Evolutionary conservation across 1,140 invertebrate genomes (phyloP), one percentile per base, ranked within the genome.

Genomic region (Acyrthosiphon pisum): DNA sequence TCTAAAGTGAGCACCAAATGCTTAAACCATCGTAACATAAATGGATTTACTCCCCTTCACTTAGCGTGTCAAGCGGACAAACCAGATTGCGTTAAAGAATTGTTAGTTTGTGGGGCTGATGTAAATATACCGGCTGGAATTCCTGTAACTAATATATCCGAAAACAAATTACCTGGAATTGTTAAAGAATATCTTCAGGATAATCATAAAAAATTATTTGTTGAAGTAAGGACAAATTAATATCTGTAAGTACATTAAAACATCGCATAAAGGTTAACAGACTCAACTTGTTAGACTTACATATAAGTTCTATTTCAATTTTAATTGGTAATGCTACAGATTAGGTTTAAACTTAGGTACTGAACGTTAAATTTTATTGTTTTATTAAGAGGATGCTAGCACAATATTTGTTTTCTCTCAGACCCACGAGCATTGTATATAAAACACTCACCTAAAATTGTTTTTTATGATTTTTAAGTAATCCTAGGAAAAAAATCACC

Each of bases 31-130:
- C 96, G 97, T 93, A 99, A 99, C 95, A 96, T 96, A 48, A 96
- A 97, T 94, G 98, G 98, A 0, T 97, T 98, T 94, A 98, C 98
- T 0, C 97, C 98, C 0, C 95, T 99, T 2, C 98, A 99, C 95
- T 95, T 98, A 90, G 98, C 98, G 9, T 99, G 98, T 95, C 95
- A 97, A 2, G 96, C 96, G 1, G 97, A 99, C 94, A 97, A 98
- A 94, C 97, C 98, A 0, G 98, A 99, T 11, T 98, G 98, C 94
- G 98, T 99, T 0, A 97, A 98, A 94, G 97, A 97, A 26, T 95
- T 99, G 11, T 94, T 99, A 0, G 94, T 97, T 22, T 97, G 97
- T n/a, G 98, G 98, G 1, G 98, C 98, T 0, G 97, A 98, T 95
- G 97, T 98, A 0, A 98, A 98, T 94, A 96, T 97, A n/a, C 41